Evolutionary conservation across 2,113 vertebrate species (phyloP).

Genomic region (Arothron firmamentum): DNA sequence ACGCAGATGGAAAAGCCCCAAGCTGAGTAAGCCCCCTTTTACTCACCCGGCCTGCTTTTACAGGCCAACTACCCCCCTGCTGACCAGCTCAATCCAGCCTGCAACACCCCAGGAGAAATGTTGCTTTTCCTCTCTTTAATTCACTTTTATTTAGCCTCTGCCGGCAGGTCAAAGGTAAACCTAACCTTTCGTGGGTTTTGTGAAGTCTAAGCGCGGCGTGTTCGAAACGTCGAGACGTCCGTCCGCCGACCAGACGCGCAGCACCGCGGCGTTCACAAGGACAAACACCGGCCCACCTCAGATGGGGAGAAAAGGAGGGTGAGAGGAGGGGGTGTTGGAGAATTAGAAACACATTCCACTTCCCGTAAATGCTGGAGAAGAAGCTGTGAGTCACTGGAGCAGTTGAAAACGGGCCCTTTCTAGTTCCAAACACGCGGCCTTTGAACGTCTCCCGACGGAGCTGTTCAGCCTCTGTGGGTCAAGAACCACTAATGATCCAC

Average conservation of each 20-base stretch:
- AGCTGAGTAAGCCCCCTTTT: neutral
- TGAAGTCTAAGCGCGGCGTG: too few relatives aligned
- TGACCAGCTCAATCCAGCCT: neutral
- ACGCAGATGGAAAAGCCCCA: neutral
- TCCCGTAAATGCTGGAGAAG: slow-evolving; percentile 74
- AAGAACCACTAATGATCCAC: slow-evolving; percentile 7
- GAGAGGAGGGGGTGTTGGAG: slow-evolving; percentile 4
- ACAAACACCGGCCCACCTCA: slow-evolving; percentile 37
- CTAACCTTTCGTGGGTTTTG: neutral
- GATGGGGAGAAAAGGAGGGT: slow-evolving; percentile 8
- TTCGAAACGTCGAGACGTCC: too few relatives aligned
- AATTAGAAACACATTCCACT: slow-evolving; percentile 76
- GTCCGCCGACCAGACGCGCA: slow-evolving; percentile 8
- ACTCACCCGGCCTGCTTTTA: neutral
- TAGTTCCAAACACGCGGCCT: slow-evolving; percentile 45
- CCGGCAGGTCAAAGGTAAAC: too few relatives aligned
- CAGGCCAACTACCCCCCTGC: neutral
- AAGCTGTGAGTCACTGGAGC: slow-evolving; percentile 71
- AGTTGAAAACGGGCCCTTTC: slow-evolving; percentile 53
- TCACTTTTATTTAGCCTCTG: too few relatives aligned
- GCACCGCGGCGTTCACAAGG: slow-evolving; percentile 16
- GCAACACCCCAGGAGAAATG: neutral
- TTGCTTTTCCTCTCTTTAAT: too few relatives aligned
- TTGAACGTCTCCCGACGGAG: slow-evolving; percentile 36
- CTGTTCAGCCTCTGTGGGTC: slow-evolving; percentile 21